Evolutionary conservation across 2,888 invertebrate genomes (phyloP), one percentile per base, ranked within the genome.

Genomic region (Choreutis nemorana): DNA sequence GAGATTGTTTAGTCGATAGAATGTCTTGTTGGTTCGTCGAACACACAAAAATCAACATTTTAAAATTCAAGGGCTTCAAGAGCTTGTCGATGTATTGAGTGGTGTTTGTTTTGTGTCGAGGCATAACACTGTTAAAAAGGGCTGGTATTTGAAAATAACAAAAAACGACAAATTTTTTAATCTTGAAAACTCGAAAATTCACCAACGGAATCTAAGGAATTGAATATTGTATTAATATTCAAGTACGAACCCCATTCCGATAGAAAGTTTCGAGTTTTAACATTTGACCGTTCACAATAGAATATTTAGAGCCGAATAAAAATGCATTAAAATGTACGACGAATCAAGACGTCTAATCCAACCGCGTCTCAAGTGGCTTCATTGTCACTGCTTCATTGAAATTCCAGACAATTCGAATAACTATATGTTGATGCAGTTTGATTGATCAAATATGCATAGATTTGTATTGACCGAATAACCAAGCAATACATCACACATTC

Each of bases 331-430:
- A 58, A 59, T 59, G 61, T 61, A 62, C 52, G 56, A 54, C 52
- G 59, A 58, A 65, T 65, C 48, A 57, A 63, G 48, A 51, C 48
- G 58, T 50, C 61, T 64, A 73, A 73, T 73, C 61, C 59, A 37
- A 64, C 68, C 70, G 47, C 61, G 58, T 52, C 40, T 66, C 50
- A 54, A 72, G 72, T 61, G 59, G 42, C 23, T 31, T 42, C 41
- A 52, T 53, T 55, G 54, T 53, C 43, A 48, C 48, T 46, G 50
- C 41, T 42, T 42, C 50, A 55, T 57, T 53, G 43, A 45, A 52
- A 58, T 58, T 40, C 43, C 40, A 50, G 44, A 51, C 50, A 14
- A 14, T 14, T 23, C 40, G 56, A 62, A 59, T 64, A 57, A 62
- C 39, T 62, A 61, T 65, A 60, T 54, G 50, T 50, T 54, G 46